Base-by-base conservation (phyloP, 2,797 vertebrate species). In the Siniperca undulata region DNA sequence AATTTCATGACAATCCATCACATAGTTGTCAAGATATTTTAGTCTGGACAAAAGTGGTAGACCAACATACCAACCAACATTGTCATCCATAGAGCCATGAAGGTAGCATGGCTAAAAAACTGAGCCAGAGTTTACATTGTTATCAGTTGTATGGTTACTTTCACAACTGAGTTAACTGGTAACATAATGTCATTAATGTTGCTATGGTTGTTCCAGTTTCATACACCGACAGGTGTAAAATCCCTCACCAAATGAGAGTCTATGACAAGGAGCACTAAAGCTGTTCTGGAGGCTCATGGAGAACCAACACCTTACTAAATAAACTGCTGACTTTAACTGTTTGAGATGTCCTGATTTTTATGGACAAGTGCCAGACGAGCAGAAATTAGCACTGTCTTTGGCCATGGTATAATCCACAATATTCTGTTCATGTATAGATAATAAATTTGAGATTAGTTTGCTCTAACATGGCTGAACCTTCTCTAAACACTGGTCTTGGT, bases 351-450 rank as follows among this genome's bases (percentile, higher is more conserved):
- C n/a, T 38, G n/a, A 42, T 71, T 38, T 81, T 38, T 61, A 34
- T 12, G 38, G 59, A 74, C 22, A 36, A 60, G 10, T 42, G 20
- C 24, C n/a, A 27, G 48, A 36, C 40, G 20, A 52, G 44, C 65
- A 64, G 17, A 36, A 60, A 56, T 22, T 3, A 42, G 19, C 0
- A 30, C 38, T 3, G 4, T 74, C 40, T 44, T 17, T 19, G 36
- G 12, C 52, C 62, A 66, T 64, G 30, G 50, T 64, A 50, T 77
- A 79, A 78, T 62, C 27, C 48, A 68, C 2, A 73, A 48, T 70
- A 73, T 22, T 65, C 34, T 67, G n/a, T 72, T 64, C 5, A n/a
- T 46, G 38, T 56, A 12, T 74, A 5, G 5, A 82, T 5, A 20
- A 30, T 30, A 52, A 59, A 76, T 34, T 71, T 60, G 11, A 70